phyloP scores from a whole-genome alignment of 2,113 vertebrate species.

The Pogonocichla stellata region DNA sequence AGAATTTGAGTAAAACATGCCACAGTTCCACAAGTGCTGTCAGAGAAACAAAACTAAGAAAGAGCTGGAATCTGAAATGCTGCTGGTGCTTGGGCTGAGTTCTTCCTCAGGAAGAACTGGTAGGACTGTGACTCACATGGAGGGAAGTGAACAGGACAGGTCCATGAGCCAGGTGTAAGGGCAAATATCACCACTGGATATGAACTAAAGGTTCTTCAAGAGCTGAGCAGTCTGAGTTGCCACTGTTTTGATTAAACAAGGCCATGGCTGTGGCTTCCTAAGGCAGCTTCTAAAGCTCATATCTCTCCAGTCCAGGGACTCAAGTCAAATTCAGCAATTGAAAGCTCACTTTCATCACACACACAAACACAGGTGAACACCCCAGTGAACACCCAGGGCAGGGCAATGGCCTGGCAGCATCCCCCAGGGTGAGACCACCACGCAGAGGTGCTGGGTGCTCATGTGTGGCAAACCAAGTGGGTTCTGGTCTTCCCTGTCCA shows the following conservation, averaged over 20 bases:
- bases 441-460: neutral
- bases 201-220: accelerated
- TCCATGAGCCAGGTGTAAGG: accelerated
- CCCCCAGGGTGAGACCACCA: neutral
- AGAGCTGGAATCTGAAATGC: neutral
- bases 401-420: neutral
- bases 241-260: neutral
- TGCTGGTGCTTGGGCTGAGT: neutral
- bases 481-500: neutral
- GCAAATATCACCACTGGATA: neutral
- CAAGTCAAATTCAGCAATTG: neutral
- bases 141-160: neutral
- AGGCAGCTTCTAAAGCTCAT: neutral
- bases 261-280: neutral
- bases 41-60: neutral
- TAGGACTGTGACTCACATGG: neutral
- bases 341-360: neutral
- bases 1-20: slow-evolving; percentile 17
- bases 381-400: neutral
- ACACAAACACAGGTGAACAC: neutral
- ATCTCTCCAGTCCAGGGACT: neutral
- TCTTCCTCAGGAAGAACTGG: neutral
- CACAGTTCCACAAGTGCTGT: neutral
- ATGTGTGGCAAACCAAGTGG: neutral
- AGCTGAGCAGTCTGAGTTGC: neutral